Conservation (phyloP, 2,113 vertebrate genomes). For the Crocuta crocuta region DNA sequence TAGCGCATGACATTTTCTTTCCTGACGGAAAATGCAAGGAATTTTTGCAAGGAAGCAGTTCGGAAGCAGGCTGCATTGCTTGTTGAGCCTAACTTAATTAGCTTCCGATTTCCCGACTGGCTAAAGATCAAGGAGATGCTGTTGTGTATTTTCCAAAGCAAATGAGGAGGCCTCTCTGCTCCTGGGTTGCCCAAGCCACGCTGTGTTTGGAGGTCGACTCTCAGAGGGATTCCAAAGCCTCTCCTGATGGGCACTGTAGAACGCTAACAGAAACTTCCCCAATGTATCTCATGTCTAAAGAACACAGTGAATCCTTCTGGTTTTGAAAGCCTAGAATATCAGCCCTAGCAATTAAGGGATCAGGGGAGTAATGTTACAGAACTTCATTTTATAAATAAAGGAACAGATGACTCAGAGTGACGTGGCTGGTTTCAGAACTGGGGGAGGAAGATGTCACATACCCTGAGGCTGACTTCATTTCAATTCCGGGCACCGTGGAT, state of each 20-base stretch:
- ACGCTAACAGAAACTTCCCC: background rate
- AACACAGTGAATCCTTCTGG: background rate
- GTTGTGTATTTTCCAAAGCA: rapidly evolving
- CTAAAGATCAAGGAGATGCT: too few species aligned
- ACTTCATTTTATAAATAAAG: background rate
- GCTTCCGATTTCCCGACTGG: background rate
- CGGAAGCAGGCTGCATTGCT: background rate
- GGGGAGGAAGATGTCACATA: background rate
- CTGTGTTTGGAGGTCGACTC: rapidly evolving
- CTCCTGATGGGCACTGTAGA: rapidly evolving
- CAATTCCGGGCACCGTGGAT: background rate
- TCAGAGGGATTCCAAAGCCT: background rate
- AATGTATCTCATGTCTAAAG: background rate
- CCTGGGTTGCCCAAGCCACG: background rate
- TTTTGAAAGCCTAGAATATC: background rate
- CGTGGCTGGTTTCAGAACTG: background rate
- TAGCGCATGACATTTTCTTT: background rate
- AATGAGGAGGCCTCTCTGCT: background rate
- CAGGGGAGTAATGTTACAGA: background rate
- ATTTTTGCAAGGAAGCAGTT: background rate
- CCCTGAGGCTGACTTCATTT: background rate
- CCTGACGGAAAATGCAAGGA: background rate
- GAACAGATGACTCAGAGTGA: background rate
- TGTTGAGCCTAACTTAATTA: background rate
- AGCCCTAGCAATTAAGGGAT: background rate